Conservation (phyloP, 2,113 vertebrate genomes). For the Podarcis muralis region DNA sequence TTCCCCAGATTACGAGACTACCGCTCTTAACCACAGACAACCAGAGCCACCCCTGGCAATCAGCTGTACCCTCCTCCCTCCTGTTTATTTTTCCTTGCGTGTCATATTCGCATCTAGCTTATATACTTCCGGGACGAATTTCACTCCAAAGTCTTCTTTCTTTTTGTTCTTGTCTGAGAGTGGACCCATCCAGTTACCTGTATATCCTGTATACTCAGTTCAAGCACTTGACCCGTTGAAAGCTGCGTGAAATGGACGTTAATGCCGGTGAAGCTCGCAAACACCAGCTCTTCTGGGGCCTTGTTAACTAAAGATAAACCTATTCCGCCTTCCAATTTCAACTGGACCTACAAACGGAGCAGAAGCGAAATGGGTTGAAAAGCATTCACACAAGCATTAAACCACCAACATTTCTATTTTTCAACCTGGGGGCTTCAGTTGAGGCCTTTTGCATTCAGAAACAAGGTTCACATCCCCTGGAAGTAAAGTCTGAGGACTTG, state of each 20-base stretch:
- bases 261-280: slow-evolving; percentile 87
- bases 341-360: slow-evolving; percentile 79
- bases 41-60: too few species aligned
- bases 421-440: background rate
- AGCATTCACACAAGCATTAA: background rate
- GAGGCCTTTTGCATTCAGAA: background rate
- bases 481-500: background rate
- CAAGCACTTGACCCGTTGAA: slow-evolving; percentile 85
- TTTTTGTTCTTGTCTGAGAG: background rate
- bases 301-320: slow-evolving; percentile 95
- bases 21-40: too few species aligned
- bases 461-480: background rate
- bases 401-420: background rate
- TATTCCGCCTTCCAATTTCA: slow-evolving; percentile 91
- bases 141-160: background rate
- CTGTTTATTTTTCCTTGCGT: too few species aligned
- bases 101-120: background rate
- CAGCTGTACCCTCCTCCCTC: too few species aligned
- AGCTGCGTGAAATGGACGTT: slow-evolving; percentile 88
- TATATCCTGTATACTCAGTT: slow-evolving; percentile 89
- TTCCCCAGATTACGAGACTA: too few species aligned
- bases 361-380: slow-evolving; percentile 12
- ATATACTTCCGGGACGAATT: too few species aligned
- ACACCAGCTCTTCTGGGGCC: slow-evolving; percentile 92
- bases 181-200: slow-evolving; percentile 78